Percentiles rank a stretch among this genome's conserved stretches.
Evolutionary conservation across 2,888 invertebrate genomes (phyloP).

Genomic region (Drepana falcataria): DNA sequence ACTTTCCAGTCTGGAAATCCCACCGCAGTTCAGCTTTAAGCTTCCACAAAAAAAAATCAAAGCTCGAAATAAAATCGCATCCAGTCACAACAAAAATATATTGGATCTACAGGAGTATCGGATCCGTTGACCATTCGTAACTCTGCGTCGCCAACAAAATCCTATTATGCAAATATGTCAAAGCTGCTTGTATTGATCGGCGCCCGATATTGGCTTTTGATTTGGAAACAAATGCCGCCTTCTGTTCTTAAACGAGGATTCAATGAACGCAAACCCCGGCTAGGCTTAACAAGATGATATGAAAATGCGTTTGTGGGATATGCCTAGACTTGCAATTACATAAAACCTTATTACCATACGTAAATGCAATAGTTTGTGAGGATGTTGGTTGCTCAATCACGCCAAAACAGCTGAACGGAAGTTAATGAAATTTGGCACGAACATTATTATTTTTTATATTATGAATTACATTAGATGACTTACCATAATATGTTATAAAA

Average conservation of each 20-base stretch:
- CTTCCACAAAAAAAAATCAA: neutral
- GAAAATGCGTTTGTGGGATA: neutral
- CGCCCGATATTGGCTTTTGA: constrained; percentile 68
- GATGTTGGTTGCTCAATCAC: too few species aligned
- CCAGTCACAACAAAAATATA: neutral
- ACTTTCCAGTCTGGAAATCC: neutral
- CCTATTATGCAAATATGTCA: constrained; percentile 73
- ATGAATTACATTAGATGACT: too few species aligned
- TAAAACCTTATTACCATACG: too few species aligned
- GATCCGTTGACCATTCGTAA: constrained; percentile 22
- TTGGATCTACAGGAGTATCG: neutral
- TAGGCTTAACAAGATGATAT: neutral
- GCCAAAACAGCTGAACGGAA: too few species aligned
- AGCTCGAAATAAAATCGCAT: neutral
- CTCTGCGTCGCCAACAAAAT: constrained; percentile 46
- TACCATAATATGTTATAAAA: too few species aligned
- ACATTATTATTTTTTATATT: too few species aligned
- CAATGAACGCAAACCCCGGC: constrained; percentile 20
- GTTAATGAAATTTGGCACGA: too few species aligned
- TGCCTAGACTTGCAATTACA: neutral
- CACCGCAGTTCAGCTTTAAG: neutral
- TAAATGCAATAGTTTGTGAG: too few species aligned
- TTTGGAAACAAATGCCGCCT: constrained; percentile 67
- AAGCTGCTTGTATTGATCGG: constrained; percentile 67
- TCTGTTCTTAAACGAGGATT: constrained; percentile 58